Evolutionary conservation across 2,888 invertebrate genomes (phyloP).

Genomic region (Trichogramma evanescens): DNA sequence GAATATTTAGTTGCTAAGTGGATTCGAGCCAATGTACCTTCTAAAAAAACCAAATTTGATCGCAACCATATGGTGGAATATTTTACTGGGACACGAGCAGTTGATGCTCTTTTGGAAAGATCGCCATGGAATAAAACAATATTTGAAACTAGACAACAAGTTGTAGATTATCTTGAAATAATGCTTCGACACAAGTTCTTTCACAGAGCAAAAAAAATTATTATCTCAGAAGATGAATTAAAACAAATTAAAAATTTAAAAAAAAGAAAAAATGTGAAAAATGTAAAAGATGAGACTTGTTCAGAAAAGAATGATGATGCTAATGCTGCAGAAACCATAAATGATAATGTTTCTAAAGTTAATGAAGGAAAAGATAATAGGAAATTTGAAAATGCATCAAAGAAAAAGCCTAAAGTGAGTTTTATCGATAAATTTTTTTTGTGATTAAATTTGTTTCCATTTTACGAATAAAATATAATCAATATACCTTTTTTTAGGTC

Average conservation of each 20-base stretch:
- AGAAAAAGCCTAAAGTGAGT: constrained; percentile 46
- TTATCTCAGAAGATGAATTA: constrained; percentile 46
- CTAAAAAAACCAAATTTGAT: constrained; percentile 91
- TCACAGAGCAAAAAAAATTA: constrained; percentile 84
- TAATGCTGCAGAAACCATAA: constrained; percentile 49
- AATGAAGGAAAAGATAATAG: constrained; percentile 47
- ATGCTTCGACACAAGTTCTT: constrained; percentile 91
- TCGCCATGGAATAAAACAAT: constrained; percentile 82
- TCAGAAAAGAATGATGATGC: constrained; percentile 36
- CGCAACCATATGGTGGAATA: constrained; percentile 90
- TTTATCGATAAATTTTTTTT: constrained; percentile 16
- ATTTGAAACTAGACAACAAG: constrained; percentile 76
- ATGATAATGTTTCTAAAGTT: constrained; percentile 44
- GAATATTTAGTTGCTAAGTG: constrained; percentile 92
- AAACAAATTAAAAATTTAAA: constrained; percentile 47
- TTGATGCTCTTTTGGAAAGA: constrained; percentile 76
- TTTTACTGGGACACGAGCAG: constrained; percentile 88
- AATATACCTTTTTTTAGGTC: constrained; percentile 46
- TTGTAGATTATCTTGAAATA: constrained; percentile 70
- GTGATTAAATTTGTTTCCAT: neutral
- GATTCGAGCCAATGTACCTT: constrained; percentile 86
- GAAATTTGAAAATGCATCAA: constrained; percentile 53
- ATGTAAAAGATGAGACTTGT: constrained; percentile 38
- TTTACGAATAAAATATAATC: constrained; percentile 3
- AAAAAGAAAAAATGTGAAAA: constrained; percentile 45